Evolutionary conservation across 2,113 vertebrate genomes (phyloP).

Genomic region (Tinamus guttatus): DNA sequence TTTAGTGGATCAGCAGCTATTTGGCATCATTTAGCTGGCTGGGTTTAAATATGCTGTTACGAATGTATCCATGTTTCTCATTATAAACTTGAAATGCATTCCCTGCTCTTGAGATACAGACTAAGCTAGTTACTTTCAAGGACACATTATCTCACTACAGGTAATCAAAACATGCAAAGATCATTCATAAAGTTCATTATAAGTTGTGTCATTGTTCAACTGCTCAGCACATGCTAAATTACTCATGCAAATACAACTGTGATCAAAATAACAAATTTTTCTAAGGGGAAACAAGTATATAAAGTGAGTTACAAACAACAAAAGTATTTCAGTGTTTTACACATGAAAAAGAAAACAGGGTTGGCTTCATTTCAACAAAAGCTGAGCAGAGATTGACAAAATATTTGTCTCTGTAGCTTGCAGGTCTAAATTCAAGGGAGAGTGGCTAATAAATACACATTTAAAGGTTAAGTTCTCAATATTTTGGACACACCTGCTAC

Average conservation of each 20-base stretch:
- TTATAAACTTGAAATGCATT: not conserved
- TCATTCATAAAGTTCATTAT: not conserved
- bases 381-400: not conserved
- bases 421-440: not conserved
- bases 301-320: not conserved
- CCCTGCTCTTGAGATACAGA: not conserved
- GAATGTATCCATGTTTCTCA: constrained; percentile 3
- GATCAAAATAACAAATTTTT: not conserved
- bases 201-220: not conserved
- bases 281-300: not conserved
- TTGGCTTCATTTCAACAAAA: not conserved
- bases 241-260: not conserved
- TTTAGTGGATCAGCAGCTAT: constrained; percentile 27
- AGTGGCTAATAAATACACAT: not conserved
- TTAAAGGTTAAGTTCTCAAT: not conserved
- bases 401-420: not conserved
- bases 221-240: not conserved
- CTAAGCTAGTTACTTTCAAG: not conserved
- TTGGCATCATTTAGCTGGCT: not conserved
- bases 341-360: not conserved
- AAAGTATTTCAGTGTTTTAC: not conserved
- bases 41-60: not conserved
- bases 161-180: not conserved
- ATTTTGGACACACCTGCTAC: not conserved
- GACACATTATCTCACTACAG: not conserved